Evolutionary conservation across 2,797 vertebrate genomes (phyloP).

Genomic region (Distichodus sexfasciatus): DNA sequence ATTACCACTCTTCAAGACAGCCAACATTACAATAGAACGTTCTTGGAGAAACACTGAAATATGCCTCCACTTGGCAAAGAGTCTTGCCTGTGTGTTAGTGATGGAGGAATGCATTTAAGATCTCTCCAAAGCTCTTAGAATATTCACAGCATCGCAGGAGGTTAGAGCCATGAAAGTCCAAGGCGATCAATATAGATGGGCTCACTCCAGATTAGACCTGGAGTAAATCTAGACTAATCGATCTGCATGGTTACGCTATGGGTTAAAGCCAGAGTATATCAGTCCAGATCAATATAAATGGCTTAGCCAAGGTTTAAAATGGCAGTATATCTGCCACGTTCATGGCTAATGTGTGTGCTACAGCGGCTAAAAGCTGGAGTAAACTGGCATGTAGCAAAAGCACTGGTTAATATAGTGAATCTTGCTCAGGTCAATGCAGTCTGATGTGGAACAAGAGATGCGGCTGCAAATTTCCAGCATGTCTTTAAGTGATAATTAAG

Average conservation of each 20-base stretch:
- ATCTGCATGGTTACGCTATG: constrained; percentile 66
- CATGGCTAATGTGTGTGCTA: constrained; percentile 62
- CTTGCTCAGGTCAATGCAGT: neutral
- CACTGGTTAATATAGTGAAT: constrained; percentile 22
- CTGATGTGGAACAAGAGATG: neutral
- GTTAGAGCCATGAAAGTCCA: constrained; percentile 39
- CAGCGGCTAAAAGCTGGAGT: constrained; percentile 47
- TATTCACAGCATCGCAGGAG: constrained; percentile 23
- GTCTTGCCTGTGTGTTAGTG: neutral
- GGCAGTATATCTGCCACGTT: constrained; percentile 73
- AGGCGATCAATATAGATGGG: constrained; percentile 51
- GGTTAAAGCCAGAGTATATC: constrained; percentile 77
- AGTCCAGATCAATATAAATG: constrained; percentile 76
- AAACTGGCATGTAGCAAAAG: constrained; percentile 22
- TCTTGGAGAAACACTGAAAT: constrained; percentile 7
- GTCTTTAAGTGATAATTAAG: constrained; percentile 48
- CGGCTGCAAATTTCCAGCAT: constrained; percentile 29
- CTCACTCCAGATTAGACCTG: constrained; percentile 70
- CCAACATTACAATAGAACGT: constrained; percentile 1
- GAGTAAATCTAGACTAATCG: constrained; percentile 63
- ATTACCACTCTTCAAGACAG: neutral
- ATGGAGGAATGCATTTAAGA: neutral
- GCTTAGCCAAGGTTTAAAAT: constrained; percentile 73
- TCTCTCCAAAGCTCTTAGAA: constrained; percentile 13
- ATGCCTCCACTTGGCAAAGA: neutral